Conservation (phyloP, 1,140 invertebrate genomes). For the Rhyacophila brunnea region DNA sequence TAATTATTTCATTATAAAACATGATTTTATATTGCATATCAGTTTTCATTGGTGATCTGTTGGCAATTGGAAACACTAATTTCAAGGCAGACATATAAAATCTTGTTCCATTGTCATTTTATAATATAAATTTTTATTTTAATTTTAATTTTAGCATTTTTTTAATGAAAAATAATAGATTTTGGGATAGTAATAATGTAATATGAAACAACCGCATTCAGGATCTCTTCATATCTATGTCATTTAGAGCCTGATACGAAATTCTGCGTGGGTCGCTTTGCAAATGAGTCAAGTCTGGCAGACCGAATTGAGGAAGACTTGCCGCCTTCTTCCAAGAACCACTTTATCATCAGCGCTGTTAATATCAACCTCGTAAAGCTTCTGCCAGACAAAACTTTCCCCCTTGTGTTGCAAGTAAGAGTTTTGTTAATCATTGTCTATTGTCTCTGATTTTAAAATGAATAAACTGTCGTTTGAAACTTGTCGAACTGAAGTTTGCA, state of each 20-base stretch:
- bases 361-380: slow-evolving; percentile 7
- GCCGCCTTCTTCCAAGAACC: slow-evolving; percentile 8
- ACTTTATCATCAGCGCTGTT: slow-evolving; percentile 10
- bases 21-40: too few species aligned
- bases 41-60: too few species aligned
- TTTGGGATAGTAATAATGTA: background rate
- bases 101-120: too few species aligned
- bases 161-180: background rate
- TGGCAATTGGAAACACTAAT: too few species aligned
- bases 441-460: too few species aligned
- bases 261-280: slow-evolving; percentile 7
- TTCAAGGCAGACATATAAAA: too few species aligned
- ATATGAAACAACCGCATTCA: background rate
- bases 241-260: background rate
- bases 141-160: too few species aligned
- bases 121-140: too few species aligned
- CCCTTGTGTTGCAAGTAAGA: slow-evolving; percentile 9
- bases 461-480: too few species aligned
- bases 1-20: too few species aligned
- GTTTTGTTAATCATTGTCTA: too few species aligned
- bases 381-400: background rate
- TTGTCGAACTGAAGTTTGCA: too few species aligned
- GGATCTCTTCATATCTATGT: background rate
- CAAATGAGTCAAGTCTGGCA: slow-evolving; percentile 6
- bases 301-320: slow-evolving; percentile 12